Base-by-base conservation (phyloP, 2,797 vertebrate species). In the Manis crassicaudata region DNA sequence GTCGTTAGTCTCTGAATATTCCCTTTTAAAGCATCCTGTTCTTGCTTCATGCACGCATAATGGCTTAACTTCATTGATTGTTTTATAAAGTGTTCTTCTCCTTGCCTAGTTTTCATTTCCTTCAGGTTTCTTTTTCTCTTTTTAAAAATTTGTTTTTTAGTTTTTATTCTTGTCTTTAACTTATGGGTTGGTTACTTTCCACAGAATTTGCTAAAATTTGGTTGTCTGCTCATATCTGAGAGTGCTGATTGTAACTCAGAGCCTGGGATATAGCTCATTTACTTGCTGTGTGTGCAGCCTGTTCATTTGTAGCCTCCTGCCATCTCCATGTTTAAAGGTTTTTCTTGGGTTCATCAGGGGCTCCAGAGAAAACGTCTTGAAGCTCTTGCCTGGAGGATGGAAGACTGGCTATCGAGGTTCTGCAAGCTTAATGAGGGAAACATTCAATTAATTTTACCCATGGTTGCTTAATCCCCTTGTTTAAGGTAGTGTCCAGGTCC, bases 41-140 rank as follows among this genome's bases (percentile, higher is more conserved):
- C 27, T 88, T 84, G 65, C 8, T 88, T 88, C 13, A 7, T 40
- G 6, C 27, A 32, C 40, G 75, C 25, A n/a, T 35, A 81, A 52
- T 62, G 20, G 10, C 12, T 95, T 67, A 63, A 65, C 18, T 75
- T 92, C 17, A 60, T 81, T 88, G 21, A 86, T 50, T 17, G 40
- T 27, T 94, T 89, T 89, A 73, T 37, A 58, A 77, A 43, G 29
- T 76, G 86, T 92, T 95, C 43, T 77, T 58, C 32, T 67, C 7
- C 27, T 88, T 85, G 27, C 8, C 27, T 56, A 84, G 40, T 68
- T 40, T 84, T 58, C 11, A 46, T 32, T 91, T 95, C 18, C 32
- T 81, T 75, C 14, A 43, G 58, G 37, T 84, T 88, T 77, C 25
- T 89, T 79, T 77, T 50, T 20, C 6, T 43, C 16, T 60, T 65